phyloP scores from a whole-genome alignment of 2,113 vertebrate genomes.

The Ondatra zibethicus region DNA sequence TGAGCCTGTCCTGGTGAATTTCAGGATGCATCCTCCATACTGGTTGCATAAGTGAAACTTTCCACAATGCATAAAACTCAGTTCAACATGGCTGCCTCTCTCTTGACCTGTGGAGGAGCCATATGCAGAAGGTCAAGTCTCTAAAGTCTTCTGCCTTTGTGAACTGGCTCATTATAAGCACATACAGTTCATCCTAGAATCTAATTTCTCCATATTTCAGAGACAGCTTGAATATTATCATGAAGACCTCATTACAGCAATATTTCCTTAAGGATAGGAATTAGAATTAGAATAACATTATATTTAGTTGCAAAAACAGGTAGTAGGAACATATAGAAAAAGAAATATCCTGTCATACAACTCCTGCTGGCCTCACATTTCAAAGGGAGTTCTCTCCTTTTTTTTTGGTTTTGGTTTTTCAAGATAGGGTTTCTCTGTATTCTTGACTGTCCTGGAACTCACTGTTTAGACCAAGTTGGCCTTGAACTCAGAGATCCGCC shows the following conservation, averaged over 20 bases:
- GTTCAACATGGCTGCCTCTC: rapidly evolving
- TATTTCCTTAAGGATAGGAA: background rate
- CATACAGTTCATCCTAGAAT: rapidly evolving
- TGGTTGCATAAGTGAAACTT: background rate
- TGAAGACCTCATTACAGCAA: background rate
- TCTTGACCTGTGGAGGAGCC: no score
- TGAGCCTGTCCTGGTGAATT: background rate
- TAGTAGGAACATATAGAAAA: background rate
- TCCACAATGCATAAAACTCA: background rate
- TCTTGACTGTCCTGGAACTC: background rate
- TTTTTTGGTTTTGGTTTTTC: background rate
- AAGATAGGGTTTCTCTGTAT: background rate
- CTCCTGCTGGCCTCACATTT: background rate
- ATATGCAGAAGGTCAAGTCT: rapidly evolving
- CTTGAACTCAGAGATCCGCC: background rate
- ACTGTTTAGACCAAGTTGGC: background rate
- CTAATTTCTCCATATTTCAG: background rate
- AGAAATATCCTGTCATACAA: background rate
- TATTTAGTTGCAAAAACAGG: background rate
- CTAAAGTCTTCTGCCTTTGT: rapidly evolving
- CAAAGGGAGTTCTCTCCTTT: background rate
- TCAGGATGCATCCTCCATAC: background rate
- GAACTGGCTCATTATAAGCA: background rate
- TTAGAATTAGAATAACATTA: background rate
- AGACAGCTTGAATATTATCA: background rate